Conservation (phyloP, 2,113 vertebrate genomes). For the Neomonachus schauinslandi region DNA sequence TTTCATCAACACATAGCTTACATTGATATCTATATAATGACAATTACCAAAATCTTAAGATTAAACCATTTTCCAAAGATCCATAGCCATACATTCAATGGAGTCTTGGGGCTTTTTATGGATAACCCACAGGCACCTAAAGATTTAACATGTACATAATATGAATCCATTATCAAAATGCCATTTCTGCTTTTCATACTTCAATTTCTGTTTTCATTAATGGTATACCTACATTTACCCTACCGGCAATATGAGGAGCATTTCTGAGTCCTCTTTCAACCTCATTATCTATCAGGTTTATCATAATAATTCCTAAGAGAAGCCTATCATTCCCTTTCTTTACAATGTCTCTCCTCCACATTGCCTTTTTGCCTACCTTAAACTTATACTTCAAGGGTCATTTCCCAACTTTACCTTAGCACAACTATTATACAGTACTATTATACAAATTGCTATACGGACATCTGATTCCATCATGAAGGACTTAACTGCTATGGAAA, state of each 20-base stretch:
- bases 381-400: background rate
- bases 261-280: background rate
- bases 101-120: background rate
- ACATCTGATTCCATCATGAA: background rate
- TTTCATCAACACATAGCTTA: background rate
- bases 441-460: background rate
- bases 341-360: background rate
- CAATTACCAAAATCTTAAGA: conserved; percentile 12
- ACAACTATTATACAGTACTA: background rate
- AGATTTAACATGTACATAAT: background rate
- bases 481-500: background rate
- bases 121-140: background rate
- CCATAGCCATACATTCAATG: background rate
- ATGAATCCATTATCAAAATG: conserved; percentile 4
- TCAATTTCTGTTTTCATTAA: conserved; percentile 6
- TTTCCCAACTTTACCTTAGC: background rate
- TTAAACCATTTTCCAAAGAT: background rate
- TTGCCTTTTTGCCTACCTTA: background rate
- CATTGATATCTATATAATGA: background rate
- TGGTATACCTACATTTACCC: background rate
- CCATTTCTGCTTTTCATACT: background rate
- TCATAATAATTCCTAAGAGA: background rate
- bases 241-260: background rate
- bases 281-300: background rate
- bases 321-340: background rate